Base-by-base conservation (phyloP, 2,797 vertebrate genomes). In the Hydrocynus forskahlii region DNA sequence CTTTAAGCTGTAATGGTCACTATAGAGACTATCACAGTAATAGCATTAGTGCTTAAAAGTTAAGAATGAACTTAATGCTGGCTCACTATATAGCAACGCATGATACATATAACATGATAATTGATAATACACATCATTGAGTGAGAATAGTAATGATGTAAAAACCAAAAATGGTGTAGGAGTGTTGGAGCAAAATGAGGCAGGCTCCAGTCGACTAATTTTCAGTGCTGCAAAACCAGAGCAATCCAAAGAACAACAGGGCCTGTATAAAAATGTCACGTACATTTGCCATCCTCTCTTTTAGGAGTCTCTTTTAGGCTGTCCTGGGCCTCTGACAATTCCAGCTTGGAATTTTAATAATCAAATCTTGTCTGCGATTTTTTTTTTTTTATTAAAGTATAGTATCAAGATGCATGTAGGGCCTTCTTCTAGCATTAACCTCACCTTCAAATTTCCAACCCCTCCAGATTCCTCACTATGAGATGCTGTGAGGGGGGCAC, bases 341-440 rank as follows among this genome's bases (percentile, higher is more conserved):
- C 2, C 17, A 7, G 10, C 10, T 75, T 60, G 14, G 55, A 5
- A 67, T 59, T 12, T 75, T 48, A 23, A 40, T 48, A 21, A 21
- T 71, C 21, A 57, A 55, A 25, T 64, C n/a, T 45, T 55, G 69
- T 55, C 52, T 12, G 8, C 40, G 7, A n/a, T n/a, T n/a, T n/a
- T n/a, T n/a, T n/a, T n/a, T n/a, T n/a, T 59, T 82, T 60, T 50
- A 38, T 62, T 71, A 29, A 38, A 73, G 19, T 45, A 40, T 12
- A 5, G 12, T 21, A 13, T 74, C 54, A 59, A 40, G 19, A 38
- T 16, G n/a, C 25, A 68, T 25, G 17, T 29, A 35, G 45, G 0
- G 9, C 55, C 19, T 35, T 60, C 70, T 64, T 13, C 80, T 68
- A 7, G 40, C 75, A 67, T 63, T 45, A 64, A 48, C 50, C 55